These are phyloP conservation scores for Belonocnema kinseyi DNA, from an alignment of 1,140 invertebrate species.

Conservation along the genomic window DNA sequence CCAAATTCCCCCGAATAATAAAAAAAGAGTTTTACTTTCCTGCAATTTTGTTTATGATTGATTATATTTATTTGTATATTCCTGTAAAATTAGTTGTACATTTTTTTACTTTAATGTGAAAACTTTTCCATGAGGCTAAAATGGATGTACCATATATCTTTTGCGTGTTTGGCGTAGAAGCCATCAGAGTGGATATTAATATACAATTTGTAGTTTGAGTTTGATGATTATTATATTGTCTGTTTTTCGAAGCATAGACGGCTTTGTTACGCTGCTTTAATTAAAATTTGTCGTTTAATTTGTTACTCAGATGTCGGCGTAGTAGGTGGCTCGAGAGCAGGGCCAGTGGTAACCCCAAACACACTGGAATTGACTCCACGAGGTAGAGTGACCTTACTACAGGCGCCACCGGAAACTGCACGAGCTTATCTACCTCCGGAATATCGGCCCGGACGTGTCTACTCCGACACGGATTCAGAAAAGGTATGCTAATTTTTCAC, in stretches of 20 bases:
- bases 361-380: constrained; percentile 75
- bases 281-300: constrained; percentile 45
- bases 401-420: constrained; percentile 74
- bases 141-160: too few species aligned
- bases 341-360: constrained; percentile 76
- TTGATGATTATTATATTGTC: background rate
- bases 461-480: constrained; percentile 78
- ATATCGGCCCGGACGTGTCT: constrained; percentile 75
- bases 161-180: too few species aligned
- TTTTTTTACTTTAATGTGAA: too few species aligned
- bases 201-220: too few species aligned
- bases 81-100: too few species aligned
- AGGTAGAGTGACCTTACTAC: constrained; percentile 74
- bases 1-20: too few species aligned
- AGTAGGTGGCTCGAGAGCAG: constrained; percentile 70
- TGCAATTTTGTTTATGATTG: too few species aligned
- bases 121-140: too few species aligned
- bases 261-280: background rate
- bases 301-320: constrained; percentile 77
- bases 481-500: constrained; percentile 66
- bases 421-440: constrained; percentile 77
- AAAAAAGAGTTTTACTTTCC: too few species aligned
- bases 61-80: too few species aligned
- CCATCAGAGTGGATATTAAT: too few species aligned
- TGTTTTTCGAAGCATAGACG: background rate